These are phyloP conservation scores for Tribolium madens DNA, from an alignment of 1,140 invertebrate species.

Conservation along the genomic window DNA sequence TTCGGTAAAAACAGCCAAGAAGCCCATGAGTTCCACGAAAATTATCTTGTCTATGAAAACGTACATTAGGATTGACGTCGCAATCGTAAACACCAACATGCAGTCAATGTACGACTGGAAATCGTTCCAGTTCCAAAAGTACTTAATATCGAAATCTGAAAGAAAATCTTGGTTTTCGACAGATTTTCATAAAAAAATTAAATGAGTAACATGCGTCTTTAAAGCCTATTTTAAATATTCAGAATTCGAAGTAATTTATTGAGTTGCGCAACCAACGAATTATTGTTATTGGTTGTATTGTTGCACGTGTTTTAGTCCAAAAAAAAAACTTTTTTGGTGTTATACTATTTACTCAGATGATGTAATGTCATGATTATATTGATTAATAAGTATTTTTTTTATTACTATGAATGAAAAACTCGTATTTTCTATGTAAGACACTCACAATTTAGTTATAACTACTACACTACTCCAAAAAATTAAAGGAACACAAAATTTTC, in stretches of 20 bases:
- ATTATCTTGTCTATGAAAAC: constrained; percentile 83
- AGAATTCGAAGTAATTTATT: not conserved
- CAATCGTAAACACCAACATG: constrained; percentile 86
- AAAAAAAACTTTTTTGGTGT: no score
- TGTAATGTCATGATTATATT: no score
- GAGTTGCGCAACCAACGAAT: not conserved
- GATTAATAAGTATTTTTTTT: no score
- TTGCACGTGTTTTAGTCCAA: no score
- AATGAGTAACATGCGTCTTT: constrained; percentile 3
- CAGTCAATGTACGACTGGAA: constrained; percentile 97
- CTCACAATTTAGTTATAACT: no score
- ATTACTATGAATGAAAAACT: no score
- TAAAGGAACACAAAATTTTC: no score
- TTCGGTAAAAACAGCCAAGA: constrained; percentile 95
- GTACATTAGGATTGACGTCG: constrained; percentile 88
- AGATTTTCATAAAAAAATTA: not conserved
- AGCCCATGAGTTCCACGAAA: constrained; percentile 92
- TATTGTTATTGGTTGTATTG: not conserved
- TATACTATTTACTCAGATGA: no score
- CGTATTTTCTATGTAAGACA: no score
- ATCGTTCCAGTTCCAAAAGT: constrained; percentile 99
- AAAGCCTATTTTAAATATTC: not conserved
- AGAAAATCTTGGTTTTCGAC: constrained; percentile 56
- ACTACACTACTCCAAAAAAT: no score
- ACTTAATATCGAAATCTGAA: constrained; percentile 88